These are phyloP conservation scores for Araneus ventricosus DNA, from an alignment of 1,140 invertebrate genomes.

Conservation along the genomic window DNA sequence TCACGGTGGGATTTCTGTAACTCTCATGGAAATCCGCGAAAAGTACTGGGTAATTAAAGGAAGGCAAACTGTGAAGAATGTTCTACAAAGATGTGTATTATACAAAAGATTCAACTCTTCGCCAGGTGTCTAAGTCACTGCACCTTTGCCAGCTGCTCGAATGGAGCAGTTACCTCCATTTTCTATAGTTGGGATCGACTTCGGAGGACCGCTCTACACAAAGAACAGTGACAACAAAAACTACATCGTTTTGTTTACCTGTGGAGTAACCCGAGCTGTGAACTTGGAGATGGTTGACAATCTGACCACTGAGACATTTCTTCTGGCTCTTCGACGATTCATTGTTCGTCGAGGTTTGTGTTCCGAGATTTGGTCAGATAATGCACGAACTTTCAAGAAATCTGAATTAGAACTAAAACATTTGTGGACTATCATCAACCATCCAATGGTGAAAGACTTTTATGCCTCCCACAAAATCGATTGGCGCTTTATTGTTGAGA, in stretches of 20 bases:
- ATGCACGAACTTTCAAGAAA: constrained; percentile 49
- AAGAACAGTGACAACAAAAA: not conserved
- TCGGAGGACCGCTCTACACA: constrained; percentile 20
- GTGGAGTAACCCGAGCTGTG: constrained; percentile 11
- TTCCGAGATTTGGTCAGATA: constrained; percentile 16
- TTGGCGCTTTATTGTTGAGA: constrained; percentile 49
- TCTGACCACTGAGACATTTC: not conserved
- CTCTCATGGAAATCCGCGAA: not conserved
- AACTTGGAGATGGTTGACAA: not conserved
- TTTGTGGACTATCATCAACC: constrained; percentile 7
- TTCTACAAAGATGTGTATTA: not conserved
- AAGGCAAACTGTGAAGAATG: constrained; percentile 21
- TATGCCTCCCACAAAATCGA: not conserved
- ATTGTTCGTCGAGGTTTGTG: not conserved
- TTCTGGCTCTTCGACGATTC: not conserved
- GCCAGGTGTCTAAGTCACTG: not conserved
- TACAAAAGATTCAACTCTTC: not conserved
- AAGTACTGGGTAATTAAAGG: constrained; percentile 41
- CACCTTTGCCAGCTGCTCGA: not conserved
- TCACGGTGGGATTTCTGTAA: not conserved
- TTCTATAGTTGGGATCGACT: not conserved
- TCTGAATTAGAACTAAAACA: constrained; percentile 2
- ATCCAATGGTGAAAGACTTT: not conserved
- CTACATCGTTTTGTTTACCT: not conserved
- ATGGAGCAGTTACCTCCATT: not conserved